A percentile compares a stretch with the other conserved stretches of the same genome.
Conservation (phyloP, 2,888 invertebrate genomes). For the Diarsia mendica region DNA sequence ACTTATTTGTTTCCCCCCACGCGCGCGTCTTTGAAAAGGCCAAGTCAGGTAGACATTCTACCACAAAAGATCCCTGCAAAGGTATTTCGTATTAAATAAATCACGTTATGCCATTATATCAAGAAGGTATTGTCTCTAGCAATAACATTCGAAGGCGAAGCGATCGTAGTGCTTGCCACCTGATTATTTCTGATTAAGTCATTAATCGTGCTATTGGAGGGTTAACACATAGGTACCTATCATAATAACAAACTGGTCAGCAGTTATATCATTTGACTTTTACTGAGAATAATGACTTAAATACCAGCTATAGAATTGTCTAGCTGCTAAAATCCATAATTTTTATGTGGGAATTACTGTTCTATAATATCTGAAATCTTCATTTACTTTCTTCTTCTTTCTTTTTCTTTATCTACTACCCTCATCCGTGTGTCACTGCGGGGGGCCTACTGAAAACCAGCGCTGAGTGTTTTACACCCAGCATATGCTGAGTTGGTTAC, state of each 20-base stretch:
- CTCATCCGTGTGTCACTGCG: no score
- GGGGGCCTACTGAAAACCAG: no score
- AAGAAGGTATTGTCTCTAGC: slow-evolving; percentile 48
- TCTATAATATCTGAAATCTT: neutral
- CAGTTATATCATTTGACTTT: slow-evolving; percentile 18
- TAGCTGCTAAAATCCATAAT: neutral
- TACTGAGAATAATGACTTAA: slow-evolving; percentile 17
- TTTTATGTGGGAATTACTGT: neutral
- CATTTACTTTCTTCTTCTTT: no score
- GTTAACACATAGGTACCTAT: slow-evolving; percentile 2
- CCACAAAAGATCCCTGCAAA: neutral
- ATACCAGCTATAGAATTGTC: neutral
- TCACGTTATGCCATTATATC: slow-evolving; percentile 23
- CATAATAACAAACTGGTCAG: slow-evolving; percentile 9
- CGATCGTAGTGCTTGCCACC: slow-evolving; percentile 4
- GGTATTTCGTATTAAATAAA: slow-evolving; percentile 21
- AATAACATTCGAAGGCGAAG: slow-evolving; percentile 30
- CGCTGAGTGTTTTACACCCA: no score
- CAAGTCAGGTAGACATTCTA: slow-evolving; percentile 12
- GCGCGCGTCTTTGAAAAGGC: slow-evolving; percentile 46
- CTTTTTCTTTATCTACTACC: no score
- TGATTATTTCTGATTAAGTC: slow-evolving; percentile 45
- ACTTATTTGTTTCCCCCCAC: slow-evolving; percentile 64
- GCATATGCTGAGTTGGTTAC: no score
- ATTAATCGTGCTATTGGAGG: slow-evolving; percentile 31